Conservation (phyloP, 1,140 invertebrate genomes). For the Vanessa tameamea region DNA sequence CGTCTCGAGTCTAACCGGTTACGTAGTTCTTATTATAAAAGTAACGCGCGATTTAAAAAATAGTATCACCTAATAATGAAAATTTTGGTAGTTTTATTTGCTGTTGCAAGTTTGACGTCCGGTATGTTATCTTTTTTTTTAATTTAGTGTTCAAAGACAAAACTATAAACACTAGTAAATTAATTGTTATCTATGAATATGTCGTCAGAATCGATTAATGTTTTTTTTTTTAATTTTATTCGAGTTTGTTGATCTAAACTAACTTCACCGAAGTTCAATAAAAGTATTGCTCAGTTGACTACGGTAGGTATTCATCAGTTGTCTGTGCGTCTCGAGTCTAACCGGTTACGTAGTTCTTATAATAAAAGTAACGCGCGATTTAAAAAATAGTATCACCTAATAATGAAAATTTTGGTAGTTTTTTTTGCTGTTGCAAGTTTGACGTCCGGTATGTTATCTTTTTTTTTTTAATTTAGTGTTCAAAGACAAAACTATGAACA, state of each 20-base stretch:
- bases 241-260: too few species aligned
- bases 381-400: slow-evolving; percentile 9
- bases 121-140: slow-evolving; percentile 38
- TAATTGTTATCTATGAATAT: too few species aligned
- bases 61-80: slow-evolving; percentile 39
- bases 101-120: slow-evolving; percentile 23
- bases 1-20: slow-evolving; percentile 14
- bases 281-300: slow-evolving; percentile 26
- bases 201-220: too few species aligned
- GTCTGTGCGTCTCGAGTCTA: slow-evolving; percentile 8
- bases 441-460: slow-evolving; percentile 37
- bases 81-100: slow-evolving; percentile 31
- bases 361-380: neutral
- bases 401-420: slow-evolving; percentile 42
- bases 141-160: neutral
- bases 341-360: slow-evolving; percentile 6
- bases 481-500: too few species aligned
- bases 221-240: too few species aligned
- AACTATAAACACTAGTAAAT: too few species aligned
- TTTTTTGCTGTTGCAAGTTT: slow-evolving; percentile 27
- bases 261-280: too few species aligned
- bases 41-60: neutral
- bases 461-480: neutral
- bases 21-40: neutral
- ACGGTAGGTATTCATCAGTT: neutral